Conservation (phyloP, 2,797 vertebrate genomes). For the Coluber constrictor region DNA sequence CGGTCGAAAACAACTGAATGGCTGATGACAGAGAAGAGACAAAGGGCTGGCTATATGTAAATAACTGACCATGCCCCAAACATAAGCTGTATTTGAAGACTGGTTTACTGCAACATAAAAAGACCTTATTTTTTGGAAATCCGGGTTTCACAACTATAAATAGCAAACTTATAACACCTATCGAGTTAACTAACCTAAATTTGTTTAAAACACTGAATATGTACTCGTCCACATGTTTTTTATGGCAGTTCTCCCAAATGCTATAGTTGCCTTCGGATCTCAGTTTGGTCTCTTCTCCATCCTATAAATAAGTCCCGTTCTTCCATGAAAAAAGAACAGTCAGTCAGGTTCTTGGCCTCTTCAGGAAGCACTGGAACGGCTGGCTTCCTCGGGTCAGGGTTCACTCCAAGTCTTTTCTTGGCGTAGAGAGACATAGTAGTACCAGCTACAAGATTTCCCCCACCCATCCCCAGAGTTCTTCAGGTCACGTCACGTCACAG, state of each 20-base stretch:
- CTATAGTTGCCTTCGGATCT: not conserved
- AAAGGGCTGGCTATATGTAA: constrained; percentile 54
- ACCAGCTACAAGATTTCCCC: constrained; percentile 66
- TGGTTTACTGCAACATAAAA: constrained; percentile 38
- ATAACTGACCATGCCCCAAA: constrained; percentile 33
- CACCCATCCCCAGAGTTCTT: not conserved
- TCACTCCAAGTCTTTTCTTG: constrained; percentile 7
- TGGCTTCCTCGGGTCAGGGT: constrained; percentile 37
- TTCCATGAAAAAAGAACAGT: constrained; percentile 11
- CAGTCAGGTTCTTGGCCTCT: not conserved
- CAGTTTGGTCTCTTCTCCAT: constrained; percentile 38
- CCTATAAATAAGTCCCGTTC: constrained; percentile 70
- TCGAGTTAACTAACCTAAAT: not conserved
- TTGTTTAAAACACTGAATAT: not conserved
- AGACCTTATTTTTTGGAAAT: not conserved
- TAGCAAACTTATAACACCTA: not conserved
- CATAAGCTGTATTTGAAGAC: constrained; percentile 21
- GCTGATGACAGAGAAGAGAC: constrained; percentile 20
- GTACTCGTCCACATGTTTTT: not conserved
- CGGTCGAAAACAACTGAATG: not conserved
- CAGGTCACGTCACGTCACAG: constrained; percentile 25
- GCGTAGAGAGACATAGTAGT: constrained; percentile 53
- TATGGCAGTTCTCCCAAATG: not conserved
- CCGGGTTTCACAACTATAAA: not conserved
- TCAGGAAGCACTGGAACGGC: constrained; percentile 34